A percentile compares a stretch with the other conserved stretches of the same genome.
Conservation (phyloP, 1,140 invertebrate species). For the Dryas iulia region DNA sequence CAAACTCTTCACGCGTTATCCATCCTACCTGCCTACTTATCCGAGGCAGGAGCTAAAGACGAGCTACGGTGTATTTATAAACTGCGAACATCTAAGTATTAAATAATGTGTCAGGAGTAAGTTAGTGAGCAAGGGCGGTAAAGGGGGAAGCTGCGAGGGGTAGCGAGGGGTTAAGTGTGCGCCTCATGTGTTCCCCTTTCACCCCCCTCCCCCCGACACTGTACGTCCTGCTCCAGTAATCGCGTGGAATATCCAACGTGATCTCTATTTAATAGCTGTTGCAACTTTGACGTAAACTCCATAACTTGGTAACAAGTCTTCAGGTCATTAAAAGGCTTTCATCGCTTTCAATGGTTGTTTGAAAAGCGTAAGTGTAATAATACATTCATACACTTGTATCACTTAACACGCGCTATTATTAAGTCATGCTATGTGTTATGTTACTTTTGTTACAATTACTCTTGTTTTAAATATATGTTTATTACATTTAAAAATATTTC, state of each 20-base stretch:
- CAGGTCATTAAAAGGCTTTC: not conserved
- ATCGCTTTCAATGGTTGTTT: constrained; percentile 1
- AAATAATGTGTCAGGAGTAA: not conserved
- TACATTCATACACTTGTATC: not conserved
- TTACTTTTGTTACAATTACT: not conserved
- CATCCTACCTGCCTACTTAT: not conserved
- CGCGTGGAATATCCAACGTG: not conserved
- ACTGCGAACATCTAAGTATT: not conserved
- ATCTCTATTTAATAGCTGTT: not conserved
- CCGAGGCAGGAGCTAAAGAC: not conserved
- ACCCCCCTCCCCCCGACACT: not conserved
- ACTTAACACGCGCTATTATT: not conserved
- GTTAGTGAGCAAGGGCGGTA: not conserved
- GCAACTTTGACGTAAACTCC: not conserved
- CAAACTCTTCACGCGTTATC: not conserved
- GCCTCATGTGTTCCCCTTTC: not conserved
- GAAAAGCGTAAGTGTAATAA: not conserved
- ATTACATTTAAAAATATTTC: not conserved
- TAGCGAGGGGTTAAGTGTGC: not conserved
- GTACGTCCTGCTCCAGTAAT: not conserved
- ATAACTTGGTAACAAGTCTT: not conserved
- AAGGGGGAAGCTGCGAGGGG: not conserved
- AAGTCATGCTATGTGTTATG: not conserved
- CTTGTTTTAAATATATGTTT: not conserved
- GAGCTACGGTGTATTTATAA: not conserved